These are phyloP conservation scores for Cosmia trapezina DNA, from an alignment of 2,888 invertebrate genomes.

Conservation along the genomic window DNA sequence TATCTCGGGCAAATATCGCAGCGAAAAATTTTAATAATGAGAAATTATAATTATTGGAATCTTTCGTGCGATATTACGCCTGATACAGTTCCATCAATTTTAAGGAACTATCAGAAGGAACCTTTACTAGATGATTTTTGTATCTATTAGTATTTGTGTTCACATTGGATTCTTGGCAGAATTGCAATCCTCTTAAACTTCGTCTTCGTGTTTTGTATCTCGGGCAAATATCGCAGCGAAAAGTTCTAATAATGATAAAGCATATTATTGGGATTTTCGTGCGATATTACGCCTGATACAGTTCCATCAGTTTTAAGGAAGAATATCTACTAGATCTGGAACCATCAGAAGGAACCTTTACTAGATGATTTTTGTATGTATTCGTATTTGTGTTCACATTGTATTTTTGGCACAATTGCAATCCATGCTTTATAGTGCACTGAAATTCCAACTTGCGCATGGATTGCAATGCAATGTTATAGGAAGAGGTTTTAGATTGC, in stretches of 20 bases:
- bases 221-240: background rate
- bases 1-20: background rate
- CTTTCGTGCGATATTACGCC: background rate
- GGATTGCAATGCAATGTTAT: background rate
- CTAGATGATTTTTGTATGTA: background rate
- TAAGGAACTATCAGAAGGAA: background rate
- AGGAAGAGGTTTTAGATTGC: background rate
- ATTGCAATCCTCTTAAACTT: background rate
- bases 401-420: background rate
- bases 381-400: constrained; percentile 10
- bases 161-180: constrained; percentile 1
- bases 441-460: background rate
- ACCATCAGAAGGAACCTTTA: background rate
- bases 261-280: background rate
- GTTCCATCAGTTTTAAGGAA: background rate
- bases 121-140: background rate
- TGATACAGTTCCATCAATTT: constrained; percentile 5
- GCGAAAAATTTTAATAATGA: rapidly evolving
- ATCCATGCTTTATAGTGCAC: background rate
- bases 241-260: background rate
- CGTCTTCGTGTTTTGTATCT: constrained; percentile 2
- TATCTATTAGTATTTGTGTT: background rate
- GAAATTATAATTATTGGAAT: background rate
- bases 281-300: constrained; percentile 5
- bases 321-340: background rate